These are phyloP conservation scores for Anser cygnoides DNA, from an alignment of 2,113 vertebrate species.

Conservation along the genomic window DNA sequence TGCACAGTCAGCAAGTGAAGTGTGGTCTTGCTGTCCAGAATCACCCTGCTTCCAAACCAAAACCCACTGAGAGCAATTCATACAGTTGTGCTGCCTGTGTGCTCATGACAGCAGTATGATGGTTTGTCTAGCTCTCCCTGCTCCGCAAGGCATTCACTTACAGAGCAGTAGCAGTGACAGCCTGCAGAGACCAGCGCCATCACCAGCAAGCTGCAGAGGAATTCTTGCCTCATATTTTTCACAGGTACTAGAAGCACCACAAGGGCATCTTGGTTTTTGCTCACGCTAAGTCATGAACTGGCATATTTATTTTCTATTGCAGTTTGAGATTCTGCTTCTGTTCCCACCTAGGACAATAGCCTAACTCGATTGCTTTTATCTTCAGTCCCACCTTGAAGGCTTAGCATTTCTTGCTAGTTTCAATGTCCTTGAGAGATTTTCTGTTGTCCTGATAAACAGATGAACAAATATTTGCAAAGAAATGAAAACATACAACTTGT, in stretches of 20 bases:
- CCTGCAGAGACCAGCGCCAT: not conserved
- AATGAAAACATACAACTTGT: not conserved
- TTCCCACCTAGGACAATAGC: not conserved
- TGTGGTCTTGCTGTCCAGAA: not conserved
- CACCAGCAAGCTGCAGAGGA: not conserved
- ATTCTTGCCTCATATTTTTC: not conserved
- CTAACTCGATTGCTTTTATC: not conserved
- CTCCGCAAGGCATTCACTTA: not conserved
- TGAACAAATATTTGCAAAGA: not conserved
- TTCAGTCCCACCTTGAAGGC: not conserved
- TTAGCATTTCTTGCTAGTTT: not conserved
- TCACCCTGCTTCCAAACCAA: not conserved
- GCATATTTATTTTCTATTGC: accelerated
- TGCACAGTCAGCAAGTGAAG: not conserved
- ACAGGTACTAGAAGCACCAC: not conserved
- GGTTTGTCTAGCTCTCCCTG: not conserved
- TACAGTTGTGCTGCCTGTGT: not conserved
- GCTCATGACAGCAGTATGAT: accelerated
- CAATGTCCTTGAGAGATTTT: not conserved
- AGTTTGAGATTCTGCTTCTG: not conserved
- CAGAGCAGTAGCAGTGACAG: not conserved
- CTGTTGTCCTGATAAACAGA: not conserved
- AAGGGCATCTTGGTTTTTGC: not conserved
- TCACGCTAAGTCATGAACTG: accelerated
- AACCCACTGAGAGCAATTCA: not conserved